Evolutionary conservation across 1,140 invertebrate species (phyloP).

Genomic region (Hylyphantes graminicola): DNA sequence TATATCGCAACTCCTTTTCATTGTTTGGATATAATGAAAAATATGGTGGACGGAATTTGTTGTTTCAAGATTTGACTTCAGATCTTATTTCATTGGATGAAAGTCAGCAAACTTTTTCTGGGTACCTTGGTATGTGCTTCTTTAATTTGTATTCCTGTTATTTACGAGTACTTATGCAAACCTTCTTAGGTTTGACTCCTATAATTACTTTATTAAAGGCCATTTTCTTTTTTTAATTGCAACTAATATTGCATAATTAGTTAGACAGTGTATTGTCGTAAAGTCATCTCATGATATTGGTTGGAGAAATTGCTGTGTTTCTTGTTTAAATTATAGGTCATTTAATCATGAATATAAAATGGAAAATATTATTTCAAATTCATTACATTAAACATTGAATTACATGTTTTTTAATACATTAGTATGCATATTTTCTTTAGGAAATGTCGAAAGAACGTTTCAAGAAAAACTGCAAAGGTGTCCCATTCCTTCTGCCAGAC

Average conservation of each 20-base stretch:
- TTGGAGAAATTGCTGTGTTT: no score
- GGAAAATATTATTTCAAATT: neutral
- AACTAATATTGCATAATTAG: no score
- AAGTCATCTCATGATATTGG: no score
- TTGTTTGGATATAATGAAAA: conserved; percentile 41
- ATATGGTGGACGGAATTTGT: conserved; percentile 66
- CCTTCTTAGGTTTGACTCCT: no score
- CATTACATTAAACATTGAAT: neutral
- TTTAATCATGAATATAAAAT: neutral
- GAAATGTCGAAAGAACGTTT: conserved; percentile 32
- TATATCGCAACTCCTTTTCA: neutral
- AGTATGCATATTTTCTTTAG: neutral
- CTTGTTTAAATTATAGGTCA: no score
- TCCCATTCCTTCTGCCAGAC: conserved; percentile 80
- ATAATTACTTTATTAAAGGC: no score
- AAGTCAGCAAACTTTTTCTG: conserved; percentile 63
- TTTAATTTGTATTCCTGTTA: neutral
- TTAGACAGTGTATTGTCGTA: no score
- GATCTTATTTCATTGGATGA: conserved; percentile 62
- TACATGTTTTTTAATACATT: neutral
- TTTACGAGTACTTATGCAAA: neutral
- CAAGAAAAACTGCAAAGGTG: conserved; percentile 72
- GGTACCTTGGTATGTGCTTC: conserved; percentile 61
- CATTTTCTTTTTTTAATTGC: no score
- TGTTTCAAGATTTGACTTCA: conserved; percentile 64